Evolutionary conservation across 2,888 invertebrate genomes (phyloP), one percentile per base, ranked within the genome.

Genomic region (Eupithecia subumbrata): DNA sequence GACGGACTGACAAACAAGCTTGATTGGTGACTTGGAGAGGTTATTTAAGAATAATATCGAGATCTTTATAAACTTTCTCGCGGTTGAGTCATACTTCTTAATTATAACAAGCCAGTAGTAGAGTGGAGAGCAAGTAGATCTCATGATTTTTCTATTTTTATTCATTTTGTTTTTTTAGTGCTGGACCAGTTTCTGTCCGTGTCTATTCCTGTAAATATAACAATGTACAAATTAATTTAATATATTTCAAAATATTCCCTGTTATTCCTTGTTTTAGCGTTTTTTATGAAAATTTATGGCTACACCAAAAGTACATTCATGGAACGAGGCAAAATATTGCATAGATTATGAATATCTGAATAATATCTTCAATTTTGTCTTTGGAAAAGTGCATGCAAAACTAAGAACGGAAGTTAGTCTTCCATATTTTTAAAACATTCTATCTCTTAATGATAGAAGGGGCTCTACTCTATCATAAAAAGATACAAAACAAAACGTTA

Each of bases 1-100:
- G 86, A 83, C 83, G 73, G 81, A 77, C 84, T 82, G 85, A 86
- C 85, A 83, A 82, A 81, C 82, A 81, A 67, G 40, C 66, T 22
- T 34, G 52, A 56, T 22, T 60, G 25, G 25, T 25, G 60, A 25
- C 56, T 60, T 60, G 60, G 25, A 60, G 40, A 67, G 64, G 64
- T 66, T 66, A 66, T 34, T 66, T n/a, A 5, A 11, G 40, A 5
- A 37, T 67, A 40, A 34, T 37, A 37, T 64, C 64, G 18, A 64
- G 11, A 70, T 60, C 14, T 71, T 40, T 60, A 43, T 71, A 40
- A 75, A 30, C 34, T 63, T 16, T 12, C 40, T 56, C 3, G 56
- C 22, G 11, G 22, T 22, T 56, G 56, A 56, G 56, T 56, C 56
- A 22, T 5, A 56, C 22, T 22, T 22, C 4, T n/a, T 7, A 48